Evolutionary conservation across 1,140 invertebrate species (phyloP), one percentile per base, ranked within the genome.

Genomic region (Oreohelix idahoensis): DNA sequence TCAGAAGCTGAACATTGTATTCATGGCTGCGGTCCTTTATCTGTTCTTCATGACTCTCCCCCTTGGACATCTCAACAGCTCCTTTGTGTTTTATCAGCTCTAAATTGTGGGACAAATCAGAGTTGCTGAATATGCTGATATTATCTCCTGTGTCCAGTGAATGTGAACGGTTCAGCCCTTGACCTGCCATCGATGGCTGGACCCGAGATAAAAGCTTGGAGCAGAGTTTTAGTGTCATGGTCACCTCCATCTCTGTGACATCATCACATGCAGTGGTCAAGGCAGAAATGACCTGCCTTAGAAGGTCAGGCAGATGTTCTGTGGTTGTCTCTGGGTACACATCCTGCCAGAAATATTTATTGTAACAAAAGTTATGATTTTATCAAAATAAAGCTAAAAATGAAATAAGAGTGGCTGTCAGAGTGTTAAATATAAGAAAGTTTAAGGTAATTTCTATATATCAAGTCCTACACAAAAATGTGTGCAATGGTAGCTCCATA

Each of bases 251-350:
- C 20, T 95, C 93, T 63, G 93, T 94, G 11, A 97, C 88, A 58
- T 93, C 89, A 51, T 94, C 92, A 85, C 95, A 94, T 86, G 95
- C 93, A n/a, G 93, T 86, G 0, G 94, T 95, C 23, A 96, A 89
- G 83, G 95, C 94, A 79, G 87, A 84, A 39, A 90, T 90, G 23
- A 97, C 94, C 83, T 95, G 93, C 66, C 94, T 92, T 87, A 97
- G 95, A 58, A 97, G 93, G 81, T 94, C 94, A 10, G 96, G 96
- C 23, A 97, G 90, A 90, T 96, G 96, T 85, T 96, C 95, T 10
- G 95, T 95, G n/a, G 96, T 95, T 23, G 95, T 96, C 88, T 97
- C 96, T 49, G 95, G 93, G 87, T 96, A 96, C 39, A 96, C 95
- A 90, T 97, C 96, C 90, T 92, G 84, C 29, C 85, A 84, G 85